Conservation (phyloP, 2,113 vertebrate genomes). For the Ammodramus savannarum region DNA sequence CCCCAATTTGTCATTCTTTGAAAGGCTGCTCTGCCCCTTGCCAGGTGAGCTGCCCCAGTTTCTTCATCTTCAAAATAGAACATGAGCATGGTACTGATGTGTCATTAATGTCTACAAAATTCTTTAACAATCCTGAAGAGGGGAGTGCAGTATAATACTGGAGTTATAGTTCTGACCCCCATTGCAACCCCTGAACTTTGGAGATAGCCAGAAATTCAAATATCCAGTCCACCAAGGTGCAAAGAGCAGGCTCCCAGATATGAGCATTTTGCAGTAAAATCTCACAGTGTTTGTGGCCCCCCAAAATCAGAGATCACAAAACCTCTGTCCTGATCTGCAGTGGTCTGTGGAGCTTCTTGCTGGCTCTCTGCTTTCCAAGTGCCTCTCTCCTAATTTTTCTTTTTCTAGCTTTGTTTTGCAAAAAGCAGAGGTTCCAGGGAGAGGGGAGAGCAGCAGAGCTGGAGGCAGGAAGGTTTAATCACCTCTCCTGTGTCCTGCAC, state of each 20-base stretch:
- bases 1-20: not conserved
- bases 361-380: not conserved
- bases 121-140: not conserved
- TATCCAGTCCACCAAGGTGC: not conserved
- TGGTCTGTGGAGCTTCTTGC: not conserved
- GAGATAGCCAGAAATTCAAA: not conserved
- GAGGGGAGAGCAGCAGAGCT: not conserved
- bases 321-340: not conserved
- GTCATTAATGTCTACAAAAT: not conserved
- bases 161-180: not conserved
- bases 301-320: not conserved
- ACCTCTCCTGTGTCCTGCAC: not conserved
- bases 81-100: not conserved
- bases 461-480: not conserved
- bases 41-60: not conserved
- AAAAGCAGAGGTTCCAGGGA: not conserved
- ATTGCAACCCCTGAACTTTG: not conserved
- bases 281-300: not conserved
- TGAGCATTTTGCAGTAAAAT: not conserved
- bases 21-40: not conserved
- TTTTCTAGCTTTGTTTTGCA: not conserved
- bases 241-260: not conserved
- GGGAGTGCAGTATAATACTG: not conserved
- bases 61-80: not conserved
- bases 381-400: not conserved